These are phyloP conservation scores for Amazona vittata DNA, from an alignment of 2,113 vertebrate species.

Conservation along the genomic window DNA sequence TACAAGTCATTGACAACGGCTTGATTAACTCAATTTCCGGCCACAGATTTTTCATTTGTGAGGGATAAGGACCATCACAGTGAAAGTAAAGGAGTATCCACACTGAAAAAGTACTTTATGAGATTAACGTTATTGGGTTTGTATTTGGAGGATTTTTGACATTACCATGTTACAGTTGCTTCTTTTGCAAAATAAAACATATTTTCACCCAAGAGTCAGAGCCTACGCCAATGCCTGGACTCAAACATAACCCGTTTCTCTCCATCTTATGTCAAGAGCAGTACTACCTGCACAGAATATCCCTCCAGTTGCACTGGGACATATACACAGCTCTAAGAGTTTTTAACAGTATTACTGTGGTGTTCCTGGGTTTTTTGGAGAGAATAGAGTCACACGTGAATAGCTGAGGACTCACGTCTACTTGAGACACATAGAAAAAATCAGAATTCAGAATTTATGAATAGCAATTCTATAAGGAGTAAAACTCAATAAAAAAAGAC, in stretches of 20 bases:
- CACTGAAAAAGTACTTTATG: not conserved
- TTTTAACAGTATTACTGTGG: not conserved
- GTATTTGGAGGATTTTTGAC: not conserved
- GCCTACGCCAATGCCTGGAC: not conserved
- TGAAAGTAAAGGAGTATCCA: not conserved
- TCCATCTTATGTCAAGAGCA: not conserved
- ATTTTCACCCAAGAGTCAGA: not conserved
- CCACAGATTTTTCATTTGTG: not conserved
- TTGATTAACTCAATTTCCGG: not conserved
- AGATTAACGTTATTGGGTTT: slow-evolving; percentile 41
- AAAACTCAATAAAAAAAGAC: not conserved
- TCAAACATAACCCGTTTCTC: not conserved
- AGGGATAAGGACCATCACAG: not conserved
- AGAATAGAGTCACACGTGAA: not conserved
- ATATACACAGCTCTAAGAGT: not conserved
- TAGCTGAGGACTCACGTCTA: not conserved
- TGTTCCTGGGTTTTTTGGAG: not conserved
- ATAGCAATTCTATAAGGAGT: not conserved
- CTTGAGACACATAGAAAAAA: not conserved
- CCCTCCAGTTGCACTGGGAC: not conserved
- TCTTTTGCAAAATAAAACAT: not conserved
- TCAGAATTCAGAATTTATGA: not conserved
- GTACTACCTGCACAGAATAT: not conserved
- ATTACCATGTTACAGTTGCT: fast-evolving
- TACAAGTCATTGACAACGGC: not conserved